Evolutionary conservation across 92 coral and sea anemone species (phyloP), one percentile per base, ranked within the genome.

Genomic region (Heteractis magnifica): DNA sequence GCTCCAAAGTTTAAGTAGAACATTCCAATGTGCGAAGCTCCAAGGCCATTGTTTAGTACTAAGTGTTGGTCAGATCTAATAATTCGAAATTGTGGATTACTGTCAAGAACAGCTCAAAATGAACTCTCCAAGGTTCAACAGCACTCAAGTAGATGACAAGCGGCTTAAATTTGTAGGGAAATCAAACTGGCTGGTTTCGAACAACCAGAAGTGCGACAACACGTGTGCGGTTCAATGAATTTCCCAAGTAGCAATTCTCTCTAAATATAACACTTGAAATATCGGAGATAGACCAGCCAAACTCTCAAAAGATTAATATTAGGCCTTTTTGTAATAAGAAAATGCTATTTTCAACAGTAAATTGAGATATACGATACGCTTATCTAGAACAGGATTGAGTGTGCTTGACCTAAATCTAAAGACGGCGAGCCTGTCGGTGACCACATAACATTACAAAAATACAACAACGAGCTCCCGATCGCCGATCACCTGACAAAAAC

Each of bases 121-220:
- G 51, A 44, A 68, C 84, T 71, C 84, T 81, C 77, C 49, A 85
- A 76, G 74, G 88, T 85, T 85, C 88, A 85, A 85, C 83, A 85
- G 44, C 83, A 51, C 72, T 78, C 82, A 78, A 85, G 88, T 79
- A 78, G 81, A 13, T 85, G 88, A 68, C 83, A 85, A 81, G 70
- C 51, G 81, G 81, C 71, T 52, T 26, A 51, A 56, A 55, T 11
- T 78, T 56, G 19, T 18, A 52, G 13, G 74, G n/a, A 19, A 59
- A 76, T 14, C 49, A 11, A 34, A 58, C 51, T 20, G 70, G 26
- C 10, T 62, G 70, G 23, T 62, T 58, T 62, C 18, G 21, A 9
- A 62, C 9, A 23, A 62, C 13, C 23, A 6, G 6, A 62, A 5
- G 14, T 59, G 20, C 8, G 70, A 62, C 10, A 68, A 68, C 73